These are phyloP conservation scores for Drosophila yooni DNA, from an alignment of 2,888 invertebrate species.

Conservation along the genomic window DNA sequence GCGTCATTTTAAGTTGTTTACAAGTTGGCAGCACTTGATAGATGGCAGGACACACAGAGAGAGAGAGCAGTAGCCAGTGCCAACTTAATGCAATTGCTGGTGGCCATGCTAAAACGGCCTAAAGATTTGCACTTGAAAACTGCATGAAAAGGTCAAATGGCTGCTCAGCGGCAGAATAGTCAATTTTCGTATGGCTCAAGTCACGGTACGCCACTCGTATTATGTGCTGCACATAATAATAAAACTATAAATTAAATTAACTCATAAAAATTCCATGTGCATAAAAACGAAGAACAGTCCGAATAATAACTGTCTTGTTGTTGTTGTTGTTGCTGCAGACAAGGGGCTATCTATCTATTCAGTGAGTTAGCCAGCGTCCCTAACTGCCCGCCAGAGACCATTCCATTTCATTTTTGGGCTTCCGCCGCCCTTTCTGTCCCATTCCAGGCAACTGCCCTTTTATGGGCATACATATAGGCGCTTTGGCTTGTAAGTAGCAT, in stretches of 20 bases:
- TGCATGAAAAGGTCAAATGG: slow-evolving; percentile 36
- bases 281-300: slow-evolving; percentile 69
- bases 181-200: slow-evolving; percentile 37
- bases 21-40: slow-evolving; percentile 55
- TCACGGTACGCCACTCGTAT: slow-evolving; percentile 43
- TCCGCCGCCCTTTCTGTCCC: slow-evolving; percentile 11
- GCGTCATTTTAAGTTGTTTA: slow-evolving; percentile 77
- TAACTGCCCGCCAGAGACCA: slow-evolving; percentile 78
- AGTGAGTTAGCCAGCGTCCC: slow-evolving; percentile 44
- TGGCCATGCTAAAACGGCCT: slow-evolving; percentile 13
- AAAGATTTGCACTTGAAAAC: slow-evolving; percentile 51
- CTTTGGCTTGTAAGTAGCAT: slow-evolving; percentile 78
- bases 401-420: slow-evolving; percentile 58
- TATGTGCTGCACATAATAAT: slow-evolving; percentile 83
- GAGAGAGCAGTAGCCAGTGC: neutral
- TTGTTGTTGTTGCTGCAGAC: slow-evolving; percentile 57
- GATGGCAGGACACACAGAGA: neutral
- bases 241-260: slow-evolving; percentile 85
- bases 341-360: slow-evolving; percentile 71
- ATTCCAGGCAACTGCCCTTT: slow-evolving; percentile 46
- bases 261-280: slow-evolving; percentile 85
- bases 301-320: slow-evolving; percentile 71
- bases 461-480: slow-evolving; percentile 76
- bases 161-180: slow-evolving; percentile 18
- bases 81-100: slow-evolving; percentile 54